These are phyloP conservation scores for Xylota segnis DNA, from an alignment of 2,888 invertebrate species.

Conservation along the genomic window DNA sequence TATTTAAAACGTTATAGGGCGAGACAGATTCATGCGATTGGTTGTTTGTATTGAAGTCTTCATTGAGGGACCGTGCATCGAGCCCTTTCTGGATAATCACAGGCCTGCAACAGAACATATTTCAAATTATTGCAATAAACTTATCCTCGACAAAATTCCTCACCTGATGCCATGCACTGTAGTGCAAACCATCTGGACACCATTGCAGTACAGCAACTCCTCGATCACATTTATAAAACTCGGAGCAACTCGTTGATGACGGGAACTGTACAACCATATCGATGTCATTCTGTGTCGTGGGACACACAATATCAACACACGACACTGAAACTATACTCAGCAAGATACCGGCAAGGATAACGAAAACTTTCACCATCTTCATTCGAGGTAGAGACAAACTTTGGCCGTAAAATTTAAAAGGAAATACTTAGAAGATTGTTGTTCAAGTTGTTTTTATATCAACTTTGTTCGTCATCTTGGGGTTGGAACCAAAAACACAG, in stretches of 20 bases:
- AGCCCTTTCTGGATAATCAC: slow-evolving; percentile 44
- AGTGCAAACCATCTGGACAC: slow-evolving; percentile 77
- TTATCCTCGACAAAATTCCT: not conserved
- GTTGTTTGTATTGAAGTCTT: not conserved
- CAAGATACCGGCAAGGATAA: slow-evolving; percentile 43
- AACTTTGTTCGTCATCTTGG: slow-evolving; percentile 12
- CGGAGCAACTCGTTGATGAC: slow-evolving; percentile 74
- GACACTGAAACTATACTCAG: slow-evolving; percentile 28
- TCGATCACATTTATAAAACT: slow-evolving; percentile 78
- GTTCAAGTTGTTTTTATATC: slow-evolving; percentile 53
- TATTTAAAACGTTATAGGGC: not conserved
- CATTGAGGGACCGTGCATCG: not conserved
- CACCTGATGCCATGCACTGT: slow-evolving; percentile 73
- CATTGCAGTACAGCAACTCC: slow-evolving; percentile 67
- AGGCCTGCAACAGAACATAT: slow-evolving; percentile 26
- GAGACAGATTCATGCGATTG: not conserved
- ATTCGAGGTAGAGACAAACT: slow-evolving; percentile 3
- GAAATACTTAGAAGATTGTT: slow-evolving; percentile 18
- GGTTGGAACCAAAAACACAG: not conserved
- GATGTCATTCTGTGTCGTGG: slow-evolving; percentile 57
- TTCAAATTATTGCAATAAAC: not conserved
- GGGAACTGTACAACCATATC: slow-evolving; percentile 75
- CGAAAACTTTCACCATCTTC: slow-evolving; percentile 55
- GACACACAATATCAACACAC: slow-evolving; percentile 71
- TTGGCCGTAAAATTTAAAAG: slow-evolving; percentile 4